These are phyloP conservation scores for Euphydryas editha DNA, from an alignment of 2,888 invertebrate species.

Conservation along the genomic window DNA sequence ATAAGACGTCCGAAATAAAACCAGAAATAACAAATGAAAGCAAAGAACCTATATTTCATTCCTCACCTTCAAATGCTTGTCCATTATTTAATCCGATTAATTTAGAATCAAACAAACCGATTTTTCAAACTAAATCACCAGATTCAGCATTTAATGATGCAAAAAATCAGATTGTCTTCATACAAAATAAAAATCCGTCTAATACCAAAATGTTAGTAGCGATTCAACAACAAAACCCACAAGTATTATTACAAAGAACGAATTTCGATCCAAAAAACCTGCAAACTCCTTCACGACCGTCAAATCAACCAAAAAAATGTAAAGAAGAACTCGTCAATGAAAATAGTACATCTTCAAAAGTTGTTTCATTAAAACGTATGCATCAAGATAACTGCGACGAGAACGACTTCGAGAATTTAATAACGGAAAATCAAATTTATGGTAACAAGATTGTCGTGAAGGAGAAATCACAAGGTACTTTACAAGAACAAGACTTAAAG, in stretches of 20 bases:
- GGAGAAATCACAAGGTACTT: constrained; percentile 76
- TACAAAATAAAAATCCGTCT: constrained; percentile 66
- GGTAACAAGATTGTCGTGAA: constrained; percentile 83
- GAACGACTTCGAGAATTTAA: constrained; percentile 82
- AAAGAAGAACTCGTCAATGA: constrained; percentile 68
- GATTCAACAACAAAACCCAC: constrained; percentile 70
- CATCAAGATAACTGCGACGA: constrained; percentile 79
- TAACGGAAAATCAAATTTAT: constrained; percentile 82
- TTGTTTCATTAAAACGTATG: constrained; percentile 75
- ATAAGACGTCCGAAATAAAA: constrained; percentile 61
- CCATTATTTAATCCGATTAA: constrained; percentile 62
- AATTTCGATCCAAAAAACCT: constrained; percentile 75
- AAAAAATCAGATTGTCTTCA: constrained; percentile 72
- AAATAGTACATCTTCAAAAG: constrained; percentile 66
- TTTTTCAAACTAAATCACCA: constrained; percentile 58
- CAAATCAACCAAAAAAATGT: constrained; percentile 70
- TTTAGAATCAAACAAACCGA: constrained; percentile 59
- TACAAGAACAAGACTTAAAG: constrained; percentile 71
- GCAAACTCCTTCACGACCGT: constrained; percentile 79
- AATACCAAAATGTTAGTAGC: constrained; percentile 72
- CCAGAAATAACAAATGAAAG: constrained; percentile 51
- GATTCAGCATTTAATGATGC: constrained; percentile 63
- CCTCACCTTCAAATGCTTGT: constrained; percentile 44
- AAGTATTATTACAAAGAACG: constrained; percentile 68
- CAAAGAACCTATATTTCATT: constrained; percentile 49